Evolutionary conservation across 2,797 vertebrate genomes (phyloP), one percentile per base, ranked within the genome.

Genomic region (Acestrorhynchus altus): DNA sequence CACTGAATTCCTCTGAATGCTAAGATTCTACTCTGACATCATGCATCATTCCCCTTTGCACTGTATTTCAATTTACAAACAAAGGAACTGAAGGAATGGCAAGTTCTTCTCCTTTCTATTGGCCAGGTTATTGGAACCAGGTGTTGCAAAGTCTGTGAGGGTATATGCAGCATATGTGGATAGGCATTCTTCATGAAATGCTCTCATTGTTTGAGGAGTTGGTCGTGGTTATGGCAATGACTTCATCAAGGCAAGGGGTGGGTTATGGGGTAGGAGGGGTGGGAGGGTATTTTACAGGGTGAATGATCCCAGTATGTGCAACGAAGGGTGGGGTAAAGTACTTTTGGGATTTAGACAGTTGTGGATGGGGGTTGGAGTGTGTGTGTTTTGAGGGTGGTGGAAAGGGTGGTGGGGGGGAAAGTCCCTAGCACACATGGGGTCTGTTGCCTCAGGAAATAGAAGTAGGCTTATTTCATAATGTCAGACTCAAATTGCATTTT

Each of bases 121-220:
- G 42, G 24, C 60, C 68, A 72, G 5, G 28, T 91, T 92, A 93
- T 93, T 92, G 83, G 87, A 94, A 92, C 88, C 92, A 93, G 90
- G 89, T 91, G 90, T 84, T 83, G 85, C 65, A 77, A 77, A 85
- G 87, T 67, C 72, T 66, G 74, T 84, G 87, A 84, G 86, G 88
- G 77, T 78, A 75, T 76, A 79, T 81, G 76, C 75, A 74, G 28
- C 74, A 70, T 80, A 72, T 73, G 67, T 73, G 68, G 66, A 80
- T 42, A 60, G 52, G 57, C 44, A 69, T 81, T 83, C 81, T 76
- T 63, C 76, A 81, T 87, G 49, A 83, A 80, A 85, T 87, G 73
- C 67, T 64, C 68, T 56, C 79, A 79, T 81, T 85, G 84, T 82
- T 82, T 82, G 56, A 66, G 28, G 13, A 86, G 79, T 85, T 65